Evolutionary conservation across 2,113 vertebrate genomes (phyloP).

Genomic region (Acanthisitta chloris): DNA sequence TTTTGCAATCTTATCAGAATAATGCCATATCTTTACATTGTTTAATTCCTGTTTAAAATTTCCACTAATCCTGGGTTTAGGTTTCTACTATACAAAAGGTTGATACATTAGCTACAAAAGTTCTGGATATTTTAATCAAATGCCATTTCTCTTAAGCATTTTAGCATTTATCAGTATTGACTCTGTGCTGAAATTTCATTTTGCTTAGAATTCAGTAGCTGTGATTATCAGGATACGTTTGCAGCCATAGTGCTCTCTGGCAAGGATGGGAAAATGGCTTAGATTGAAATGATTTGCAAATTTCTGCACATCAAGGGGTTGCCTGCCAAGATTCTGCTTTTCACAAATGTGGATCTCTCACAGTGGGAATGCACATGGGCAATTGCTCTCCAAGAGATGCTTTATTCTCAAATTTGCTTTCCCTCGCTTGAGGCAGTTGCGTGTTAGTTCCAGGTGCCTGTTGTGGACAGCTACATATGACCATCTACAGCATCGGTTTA

Average conservation of each 20-base stretch:
- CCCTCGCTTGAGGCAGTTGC: neutral
- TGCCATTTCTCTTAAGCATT: neutral
- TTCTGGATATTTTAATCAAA: neutral
- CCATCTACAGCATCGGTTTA: neutral
- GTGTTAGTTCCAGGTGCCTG: neutral
- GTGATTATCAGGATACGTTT: neutral
- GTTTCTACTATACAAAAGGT: neutral
- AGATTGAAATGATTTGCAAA: neutral
- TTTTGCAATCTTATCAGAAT: neutral
- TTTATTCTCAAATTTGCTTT: conserved; percentile 9
- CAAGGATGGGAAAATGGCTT: conserved; percentile 12
- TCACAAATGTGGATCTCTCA: neutral
- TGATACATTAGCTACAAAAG: neutral
- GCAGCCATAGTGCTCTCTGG: neutral
- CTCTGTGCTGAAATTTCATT: neutral
- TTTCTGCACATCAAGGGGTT: neutral
- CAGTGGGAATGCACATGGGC: neutral
- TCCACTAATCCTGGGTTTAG: neutral
- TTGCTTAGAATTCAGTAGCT: neutral
- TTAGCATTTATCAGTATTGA: neutral
- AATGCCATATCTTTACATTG: neutral
- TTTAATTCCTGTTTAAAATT: neutral
- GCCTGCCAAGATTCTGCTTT: conserved; percentile 1
- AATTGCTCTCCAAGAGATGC: conserved; percentile 3
- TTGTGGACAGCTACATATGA: neutral